Percentiles rank a stretch among this genome's conserved stretches.
Conservation (phyloP, 2,797 vertebrate species). For the Erpetoichthys calabaricus region DNA sequence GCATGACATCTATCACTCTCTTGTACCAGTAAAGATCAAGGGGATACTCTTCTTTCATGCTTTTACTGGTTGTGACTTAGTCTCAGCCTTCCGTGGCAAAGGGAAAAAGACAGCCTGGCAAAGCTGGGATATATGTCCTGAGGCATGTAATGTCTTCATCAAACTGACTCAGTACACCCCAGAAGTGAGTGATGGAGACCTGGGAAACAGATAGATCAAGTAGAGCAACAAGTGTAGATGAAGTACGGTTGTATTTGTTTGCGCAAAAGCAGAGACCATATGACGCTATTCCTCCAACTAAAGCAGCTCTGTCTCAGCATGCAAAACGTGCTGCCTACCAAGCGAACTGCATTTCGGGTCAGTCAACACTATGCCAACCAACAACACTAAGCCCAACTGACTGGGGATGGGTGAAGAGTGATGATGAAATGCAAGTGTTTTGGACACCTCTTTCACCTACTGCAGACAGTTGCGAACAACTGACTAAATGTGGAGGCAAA, state of each 20-base stretch:
- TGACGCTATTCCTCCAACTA: background rate
- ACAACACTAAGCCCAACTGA: too few species aligned
- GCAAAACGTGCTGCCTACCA: background rate
- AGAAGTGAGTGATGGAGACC: slow-evolving; percentile 4
- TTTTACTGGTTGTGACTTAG: slow-evolving; percentile 12
- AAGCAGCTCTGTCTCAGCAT: slow-evolving; percentile 4
- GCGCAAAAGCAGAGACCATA: too few species aligned
- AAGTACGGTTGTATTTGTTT: too few species aligned
- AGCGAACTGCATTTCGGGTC: background rate
- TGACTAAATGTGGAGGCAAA: background rate
- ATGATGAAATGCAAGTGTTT: too few species aligned
- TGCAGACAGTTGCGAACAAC: too few species aligned
- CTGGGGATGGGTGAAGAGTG: too few species aligned
- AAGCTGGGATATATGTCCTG: slow-evolving; percentile 8
- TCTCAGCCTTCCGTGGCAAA: slow-evolving; percentile 9
- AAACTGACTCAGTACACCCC: slow-evolving; percentile 11
- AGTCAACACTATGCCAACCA: too few species aligned
- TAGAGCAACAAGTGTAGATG: too few species aligned
- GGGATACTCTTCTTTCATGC: slow-evolving; percentile 1
- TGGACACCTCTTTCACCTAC: too few species aligned
- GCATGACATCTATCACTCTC: too few species aligned
- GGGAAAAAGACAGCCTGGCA: slow-evolving; percentile 7
- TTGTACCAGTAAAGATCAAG: background rate
- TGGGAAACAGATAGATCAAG: too few species aligned
- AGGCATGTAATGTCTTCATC: slow-evolving; percentile 7